phyloP scores from a whole-genome alignment of 2,888 invertebrate genomes.

The Xanthorhoe spadicearia region DNA sequence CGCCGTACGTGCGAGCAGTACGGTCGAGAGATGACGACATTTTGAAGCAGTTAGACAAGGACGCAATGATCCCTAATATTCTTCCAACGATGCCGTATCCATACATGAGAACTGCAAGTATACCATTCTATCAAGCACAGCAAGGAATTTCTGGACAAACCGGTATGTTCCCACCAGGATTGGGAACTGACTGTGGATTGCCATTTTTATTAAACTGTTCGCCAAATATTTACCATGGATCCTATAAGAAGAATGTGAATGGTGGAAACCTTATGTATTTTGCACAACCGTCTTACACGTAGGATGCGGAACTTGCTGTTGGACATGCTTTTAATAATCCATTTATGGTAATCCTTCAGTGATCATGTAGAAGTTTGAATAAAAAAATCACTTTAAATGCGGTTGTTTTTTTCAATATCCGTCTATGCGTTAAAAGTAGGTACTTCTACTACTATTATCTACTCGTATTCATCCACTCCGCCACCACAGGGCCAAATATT shows the following conservation, averaged over 20 bases:
- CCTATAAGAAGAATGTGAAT: constrained; percentile 27
- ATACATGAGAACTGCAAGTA: constrained; percentile 50
- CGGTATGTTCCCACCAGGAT: constrained; percentile 48
- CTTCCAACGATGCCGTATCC: constrained; percentile 72
- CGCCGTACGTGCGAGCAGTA: constrained; percentile 46
- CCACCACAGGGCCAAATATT: too few relatives aligned
- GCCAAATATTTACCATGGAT: constrained; percentile 55
- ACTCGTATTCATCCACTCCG: too few relatives aligned
- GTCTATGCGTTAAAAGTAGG: too few relatives aligned
- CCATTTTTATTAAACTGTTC: constrained; percentile 63
- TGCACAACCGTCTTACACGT: constrained; percentile 6
- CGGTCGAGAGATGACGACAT: constrained; percentile 56
- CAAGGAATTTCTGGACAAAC: constrained; percentile 22
- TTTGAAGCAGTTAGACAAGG: constrained; percentile 60
- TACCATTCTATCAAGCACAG: constrained; percentile 15
- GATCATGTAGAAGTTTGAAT: too few relatives aligned
- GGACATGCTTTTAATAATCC: not conserved
- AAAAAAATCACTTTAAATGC: not conserved
- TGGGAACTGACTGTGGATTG: constrained; percentile 47
- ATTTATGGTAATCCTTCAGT: not conserved
- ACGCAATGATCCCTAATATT: constrained; percentile 69
- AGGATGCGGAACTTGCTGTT: not conserved
- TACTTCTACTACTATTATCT: too few relatives aligned
- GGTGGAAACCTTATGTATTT: constrained; percentile 1
- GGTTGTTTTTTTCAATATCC: not conserved